These are phyloP conservation scores for Elanus axillaris DNA, from an alignment of 2,113 vertebrate species.

Conservation along the genomic window DNA sequence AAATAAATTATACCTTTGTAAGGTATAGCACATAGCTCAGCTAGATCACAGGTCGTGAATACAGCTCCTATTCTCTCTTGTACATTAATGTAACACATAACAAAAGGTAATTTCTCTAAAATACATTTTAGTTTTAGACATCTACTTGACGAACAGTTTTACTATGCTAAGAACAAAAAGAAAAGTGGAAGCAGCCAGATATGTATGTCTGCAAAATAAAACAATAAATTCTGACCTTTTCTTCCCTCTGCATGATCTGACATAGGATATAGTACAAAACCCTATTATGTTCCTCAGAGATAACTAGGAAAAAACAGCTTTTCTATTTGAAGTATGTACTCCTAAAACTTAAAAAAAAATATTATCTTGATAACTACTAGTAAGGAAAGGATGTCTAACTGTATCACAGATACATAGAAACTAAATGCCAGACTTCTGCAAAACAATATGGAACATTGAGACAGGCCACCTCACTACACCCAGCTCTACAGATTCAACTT, in stretches of 20 bases:
- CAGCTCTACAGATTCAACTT: background rate
- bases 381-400: background rate
- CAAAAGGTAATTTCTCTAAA: background rate
- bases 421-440: background rate
- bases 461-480: background rate
- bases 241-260: background rate
- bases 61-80: background rate
- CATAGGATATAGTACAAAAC: background rate
- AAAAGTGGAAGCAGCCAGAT: background rate
- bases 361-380: background rate
- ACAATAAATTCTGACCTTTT: background rate
- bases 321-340: background rate
- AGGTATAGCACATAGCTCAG: background rate
- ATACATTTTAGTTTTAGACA: background rate
- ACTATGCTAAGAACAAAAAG: background rate
- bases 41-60: background rate
- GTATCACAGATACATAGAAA: background rate
- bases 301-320: background rate
- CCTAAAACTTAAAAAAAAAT: background rate
- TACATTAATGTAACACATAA: background rate
- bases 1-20: background rate
- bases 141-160: background rate
- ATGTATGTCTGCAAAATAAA: background rate
- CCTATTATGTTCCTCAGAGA: background rate
- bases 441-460: background rate